A percentile compares a stretch with the other conserved stretches of the same genome.
Conservation (phyloP, 2,888 invertebrate species). For the Agriotes lineatus region DNA sequence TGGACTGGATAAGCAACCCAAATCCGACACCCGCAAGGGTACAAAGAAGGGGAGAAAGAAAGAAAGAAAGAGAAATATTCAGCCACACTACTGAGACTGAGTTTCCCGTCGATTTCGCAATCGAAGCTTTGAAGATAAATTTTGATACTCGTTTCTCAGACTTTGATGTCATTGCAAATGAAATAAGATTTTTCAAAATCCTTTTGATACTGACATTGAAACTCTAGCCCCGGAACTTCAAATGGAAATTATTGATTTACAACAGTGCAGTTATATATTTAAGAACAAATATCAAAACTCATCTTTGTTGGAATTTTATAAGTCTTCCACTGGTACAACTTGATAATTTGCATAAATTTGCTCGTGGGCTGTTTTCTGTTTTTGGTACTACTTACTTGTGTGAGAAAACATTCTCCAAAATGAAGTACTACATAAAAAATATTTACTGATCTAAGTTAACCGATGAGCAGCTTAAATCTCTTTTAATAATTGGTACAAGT, state of each 20-base stretch:
- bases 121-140: constrained; percentile 51
- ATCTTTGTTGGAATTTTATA: constrained; percentile 39
- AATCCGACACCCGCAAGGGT: too few species aligned
- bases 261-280: constrained; percentile 47
- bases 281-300: constrained; percentile 41
- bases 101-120: constrained; percentile 52
- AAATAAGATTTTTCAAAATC: constrained; percentile 45
- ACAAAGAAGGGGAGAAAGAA: too few species aligned
- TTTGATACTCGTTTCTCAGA: constrained; percentile 49
- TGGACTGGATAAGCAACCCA: too few species aligned
- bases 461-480: constrained; percentile 3
- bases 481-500: too few species aligned
- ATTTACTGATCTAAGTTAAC: constrained; percentile 20
- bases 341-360: constrained; percentile 49
- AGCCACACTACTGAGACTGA: constrained; percentile 48
- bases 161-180: constrained; percentile 42
- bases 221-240: constrained; percentile 46
- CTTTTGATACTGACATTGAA: constrained; percentile 47
- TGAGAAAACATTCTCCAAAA: constrained; percentile 36
- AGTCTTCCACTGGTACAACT: constrained; percentile 49
- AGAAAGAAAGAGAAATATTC: too few species aligned
- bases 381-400: constrained; percentile 37
- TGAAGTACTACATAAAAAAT: constrained; percentile 33
- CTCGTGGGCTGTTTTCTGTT: constrained; percentile 29
- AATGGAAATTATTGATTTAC: constrained; percentile 49